Conservation (phyloP, 2,888 invertebrate species). For the Tenodera sinensis region DNA sequence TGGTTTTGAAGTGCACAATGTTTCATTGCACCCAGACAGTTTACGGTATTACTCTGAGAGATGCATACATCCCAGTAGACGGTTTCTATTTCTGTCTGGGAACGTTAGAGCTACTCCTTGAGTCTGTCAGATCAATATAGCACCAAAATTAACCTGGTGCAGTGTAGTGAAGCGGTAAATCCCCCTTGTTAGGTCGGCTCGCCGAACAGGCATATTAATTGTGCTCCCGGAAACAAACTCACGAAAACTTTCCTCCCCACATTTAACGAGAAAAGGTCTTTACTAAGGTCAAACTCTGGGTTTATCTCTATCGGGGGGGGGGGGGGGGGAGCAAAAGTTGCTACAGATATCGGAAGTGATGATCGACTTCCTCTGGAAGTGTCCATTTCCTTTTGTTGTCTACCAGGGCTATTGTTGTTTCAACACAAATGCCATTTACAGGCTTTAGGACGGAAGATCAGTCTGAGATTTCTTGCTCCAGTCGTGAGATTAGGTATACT, state of each 20-base stretch:
- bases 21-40: too few relatives aligned
- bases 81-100: background rate
- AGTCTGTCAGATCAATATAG: background rate
- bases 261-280: background rate
- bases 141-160: constrained; percentile 2
- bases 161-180: constrained; percentile 8
- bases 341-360: background rate
- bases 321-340: background rate
- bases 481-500: too few relatives aligned
- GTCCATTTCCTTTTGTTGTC: background rate
- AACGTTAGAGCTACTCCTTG: background rate
- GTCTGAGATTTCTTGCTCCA: too few relatives aligned
- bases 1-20: too few relatives aligned
- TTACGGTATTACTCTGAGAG: too few relatives aligned
- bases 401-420: too few relatives aligned
- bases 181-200: background rate
- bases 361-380: background rate
- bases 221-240: background rate
- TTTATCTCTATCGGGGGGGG: background rate
- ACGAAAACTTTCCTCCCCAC: background rate
- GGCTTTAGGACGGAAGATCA: too few relatives aligned
- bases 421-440: too few relatives aligned
- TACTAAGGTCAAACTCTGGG: background rate
- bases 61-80: background rate
- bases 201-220: background rate